Conservation (phyloP, 2,888 invertebrate species). For the Brachyopa scutellaris region DNA sequence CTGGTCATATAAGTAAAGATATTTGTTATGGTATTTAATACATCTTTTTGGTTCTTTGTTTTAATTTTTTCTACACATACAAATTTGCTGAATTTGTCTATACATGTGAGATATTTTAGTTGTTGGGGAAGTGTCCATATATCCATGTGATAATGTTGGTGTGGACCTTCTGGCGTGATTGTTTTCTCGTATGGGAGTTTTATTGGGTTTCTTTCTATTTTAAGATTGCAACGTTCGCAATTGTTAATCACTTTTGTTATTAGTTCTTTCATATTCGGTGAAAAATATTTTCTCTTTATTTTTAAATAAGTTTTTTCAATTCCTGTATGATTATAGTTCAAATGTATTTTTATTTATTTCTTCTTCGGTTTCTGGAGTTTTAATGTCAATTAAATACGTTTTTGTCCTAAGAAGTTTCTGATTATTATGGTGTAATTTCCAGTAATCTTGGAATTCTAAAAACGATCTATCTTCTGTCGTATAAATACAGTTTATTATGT, state of each 20-base stretch:
- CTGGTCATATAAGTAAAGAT: slow-evolving; percentile 1
- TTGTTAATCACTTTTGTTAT: slow-evolving; percentile 4
- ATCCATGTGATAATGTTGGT: slow-evolving; percentile 11
- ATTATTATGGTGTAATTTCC: no score
- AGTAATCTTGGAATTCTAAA: not conserved
- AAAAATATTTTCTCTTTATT: slow-evolving; percentile 31
- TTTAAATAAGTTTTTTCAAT: slow-evolving; percentile 28
- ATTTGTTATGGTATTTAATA: slow-evolving; percentile 2
- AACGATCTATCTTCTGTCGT: slow-evolving; percentile 4
- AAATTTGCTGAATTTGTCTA: slow-evolving; percentile 18
- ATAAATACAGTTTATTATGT: slow-evolving; percentile 5
- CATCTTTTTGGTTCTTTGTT: not conserved
- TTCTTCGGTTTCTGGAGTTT: slow-evolving; percentile 1
- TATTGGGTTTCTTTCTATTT: slow-evolving; percentile 10
- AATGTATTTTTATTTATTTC: not conserved
- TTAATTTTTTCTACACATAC: slow-evolving; percentile 11
- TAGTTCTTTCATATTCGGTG: slow-evolving; percentile 2
- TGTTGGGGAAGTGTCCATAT: not conserved
- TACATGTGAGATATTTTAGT: slow-evolving; percentile 18
- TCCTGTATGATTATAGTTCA: slow-evolving; percentile 15
- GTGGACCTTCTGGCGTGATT: slow-evolving; percentile 9
- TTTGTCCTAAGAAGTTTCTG: no score
- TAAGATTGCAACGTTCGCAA: not conserved
- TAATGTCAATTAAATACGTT: not conserved
- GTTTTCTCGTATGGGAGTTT: slow-evolving; percentile 14